Evolutionary conservation across 2,113 vertebrate species (phyloP).

Genomic region (Blennius ocellaris): DNA sequence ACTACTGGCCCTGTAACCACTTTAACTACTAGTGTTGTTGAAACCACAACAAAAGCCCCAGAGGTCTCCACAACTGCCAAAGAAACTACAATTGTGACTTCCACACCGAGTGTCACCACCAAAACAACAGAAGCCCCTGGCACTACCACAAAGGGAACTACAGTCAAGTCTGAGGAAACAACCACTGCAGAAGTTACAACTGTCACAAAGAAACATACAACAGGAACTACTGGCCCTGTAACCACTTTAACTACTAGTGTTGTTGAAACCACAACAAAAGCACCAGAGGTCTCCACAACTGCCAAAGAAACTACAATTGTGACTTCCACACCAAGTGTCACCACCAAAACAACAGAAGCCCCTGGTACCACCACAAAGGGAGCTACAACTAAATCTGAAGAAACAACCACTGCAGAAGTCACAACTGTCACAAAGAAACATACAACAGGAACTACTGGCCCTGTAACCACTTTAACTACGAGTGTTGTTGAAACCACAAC

Average conservation of each 20-base stretch:
- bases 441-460: conserved; percentile 8
- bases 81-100: conserved; percentile 3
- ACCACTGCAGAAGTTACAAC: not conserved
- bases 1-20: not conserved
- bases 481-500: conserved; percentile 16
- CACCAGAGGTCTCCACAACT: not conserved
- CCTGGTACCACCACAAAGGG: not conserved
- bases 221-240: not conserved
- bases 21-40: not conserved
- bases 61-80: not conserved
- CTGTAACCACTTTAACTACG: conserved; percentile 2
- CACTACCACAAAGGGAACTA: not conserved
- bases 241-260: conserved; percentile 7
- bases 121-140: not conserved
- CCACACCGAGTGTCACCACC: conserved; percentile 12
- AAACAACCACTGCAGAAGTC: not conserved
- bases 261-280: conserved; percentile 2
- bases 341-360: not conserved
- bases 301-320: not conserved
- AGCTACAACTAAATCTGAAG: not conserved
- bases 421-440: not conserved
- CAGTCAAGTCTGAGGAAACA: not conserved
- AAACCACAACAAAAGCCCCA: not conserved
- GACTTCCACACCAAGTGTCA: conserved; percentile 9
- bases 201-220: not conserved